Percentiles rank a stretch among this genome's conserved stretches.
These are phyloP conservation scores for Chondrosia reniformis DNA, from an alignment of 37 sponge, comb jelly and placozoan genomes.

Conservation along the genomic window DNA sequence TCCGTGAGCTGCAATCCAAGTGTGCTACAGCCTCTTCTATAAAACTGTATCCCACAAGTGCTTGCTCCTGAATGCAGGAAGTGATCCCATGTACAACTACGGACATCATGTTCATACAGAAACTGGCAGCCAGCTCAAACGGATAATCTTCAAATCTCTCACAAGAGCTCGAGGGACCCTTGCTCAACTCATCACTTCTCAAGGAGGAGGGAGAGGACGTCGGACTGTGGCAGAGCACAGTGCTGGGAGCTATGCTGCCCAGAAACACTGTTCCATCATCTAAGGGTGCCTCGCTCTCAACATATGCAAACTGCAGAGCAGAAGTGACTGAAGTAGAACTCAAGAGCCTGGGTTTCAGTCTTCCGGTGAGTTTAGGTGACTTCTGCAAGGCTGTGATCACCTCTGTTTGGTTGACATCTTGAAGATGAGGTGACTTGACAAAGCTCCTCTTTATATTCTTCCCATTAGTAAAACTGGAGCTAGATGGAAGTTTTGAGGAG, in stretches of 20 bases:
- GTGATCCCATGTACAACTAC: constrained; percentile 44
- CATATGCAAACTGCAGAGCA: constrained; percentile 39
- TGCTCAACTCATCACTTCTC: constrained; percentile 14
- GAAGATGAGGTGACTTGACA: too few relatives aligned
- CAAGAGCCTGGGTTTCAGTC: not conserved
- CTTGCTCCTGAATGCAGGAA: constrained; percentile 48
- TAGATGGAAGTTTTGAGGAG: not conserved
- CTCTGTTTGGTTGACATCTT: not conserved
- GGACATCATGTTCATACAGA: constrained; percentile 27
- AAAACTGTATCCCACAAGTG: constrained; percentile 35
- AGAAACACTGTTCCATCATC: constrained; percentile 39
- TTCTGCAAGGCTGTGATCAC: not conserved
- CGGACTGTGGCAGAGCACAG: constrained; percentile 38
- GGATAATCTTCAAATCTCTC: constrained; percentile 43
- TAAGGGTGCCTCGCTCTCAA: constrained; percentile 58
- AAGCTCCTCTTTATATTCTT: not conserved
- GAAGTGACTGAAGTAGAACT: constrained; percentile 4
- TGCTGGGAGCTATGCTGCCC: constrained; percentile 64
- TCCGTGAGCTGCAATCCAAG: not conserved
- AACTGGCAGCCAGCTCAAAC: constrained; percentile 37
- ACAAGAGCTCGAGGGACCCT: not conserved
- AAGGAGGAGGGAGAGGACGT: constrained; percentile 28
- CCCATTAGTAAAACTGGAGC: not conserved
- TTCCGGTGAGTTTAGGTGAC: not conserved
- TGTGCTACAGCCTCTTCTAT: not conserved